Evolutionary conservation across 2,888 invertebrate species (phyloP), one percentile per base, ranked within the genome.

Genomic region (Tiphia femorata): DNA sequence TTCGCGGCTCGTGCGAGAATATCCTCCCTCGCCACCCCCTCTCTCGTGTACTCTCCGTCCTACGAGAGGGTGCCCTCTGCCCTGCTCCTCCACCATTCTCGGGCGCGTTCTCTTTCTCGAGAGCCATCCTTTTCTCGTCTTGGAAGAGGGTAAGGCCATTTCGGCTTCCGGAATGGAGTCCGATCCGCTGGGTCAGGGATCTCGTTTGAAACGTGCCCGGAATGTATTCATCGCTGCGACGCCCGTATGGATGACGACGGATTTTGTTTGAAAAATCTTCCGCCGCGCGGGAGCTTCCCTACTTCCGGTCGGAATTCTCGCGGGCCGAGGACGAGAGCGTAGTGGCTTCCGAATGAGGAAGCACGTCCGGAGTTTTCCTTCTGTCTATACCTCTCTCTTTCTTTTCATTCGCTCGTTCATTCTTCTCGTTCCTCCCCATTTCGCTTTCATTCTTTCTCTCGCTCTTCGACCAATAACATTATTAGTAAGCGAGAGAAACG

Each of bases 1-100:
- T 60, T 67, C 58, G 58, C 56, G 58, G 64, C 51, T 67, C 54
- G 58, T 59, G 67, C 59, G 52, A 58, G 52, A 62, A 51, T 55
- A 57, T 44, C 53, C 12, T 10, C 44, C 3, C 29, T 43, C 55
- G 3, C 12, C 48, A 2, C 37, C 30, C 20, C 12, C n/a, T 2
- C 44, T 33, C 6, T 25, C 8, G 17, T 43, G 7, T 5, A n/a
- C 20, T 44, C 27, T 43, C 43, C 12, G n/a, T 20, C 12, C 17
- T 43, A 5, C 8, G 7, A 3, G 7, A 35, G 5, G 16, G 16
- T n/a, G 10, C 7, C 25, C n/a, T 27, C 33, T 6, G 6, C 33
- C 20, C 14, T 10, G 19, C 41, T 25, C 5, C 12, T 12, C 27
- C 20, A 16, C 20, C 27, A 25, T 16, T 14, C 7, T 4, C 7